Conservation (phyloP, 2,888 invertebrate genomes). For the Spodoptera littoralis region DNA sequence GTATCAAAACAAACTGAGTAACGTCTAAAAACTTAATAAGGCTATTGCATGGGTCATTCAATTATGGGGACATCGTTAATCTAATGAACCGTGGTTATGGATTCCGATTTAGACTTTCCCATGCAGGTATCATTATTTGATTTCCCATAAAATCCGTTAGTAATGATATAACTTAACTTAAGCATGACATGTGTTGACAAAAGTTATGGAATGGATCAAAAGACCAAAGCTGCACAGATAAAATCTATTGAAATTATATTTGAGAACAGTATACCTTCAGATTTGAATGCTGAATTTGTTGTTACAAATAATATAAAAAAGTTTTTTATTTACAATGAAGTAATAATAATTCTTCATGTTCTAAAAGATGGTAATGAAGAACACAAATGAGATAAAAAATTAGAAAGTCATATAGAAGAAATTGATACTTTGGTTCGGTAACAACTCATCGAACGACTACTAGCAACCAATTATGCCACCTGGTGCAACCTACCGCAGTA, state of each 20-base stretch:
- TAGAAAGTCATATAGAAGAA: too few species aligned
- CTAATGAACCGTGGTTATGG: conserved; percentile 79
- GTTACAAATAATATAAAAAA: too few species aligned
- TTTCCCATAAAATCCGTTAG: conserved; percentile 12
- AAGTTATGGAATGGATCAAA: background rate
- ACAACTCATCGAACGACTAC: background rate
- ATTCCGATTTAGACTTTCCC: conserved; percentile 73
- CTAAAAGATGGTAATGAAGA: too few species aligned
- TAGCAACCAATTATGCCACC: conserved; percentile 17
- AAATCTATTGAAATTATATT: too few species aligned
- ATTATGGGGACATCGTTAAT: conserved; percentile 84
- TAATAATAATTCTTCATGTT: too few species aligned
- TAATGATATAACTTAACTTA: conserved; percentile 8
- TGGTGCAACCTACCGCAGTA: conserved; percentile 31
- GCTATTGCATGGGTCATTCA: conserved; percentile 81
- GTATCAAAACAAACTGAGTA: conserved; percentile 13
- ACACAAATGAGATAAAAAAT: too few species aligned
- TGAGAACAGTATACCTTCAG: too few species aligned
- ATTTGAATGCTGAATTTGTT: too few species aligned
- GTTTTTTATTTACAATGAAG: too few species aligned
- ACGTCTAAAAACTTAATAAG: conserved; percentile 70
- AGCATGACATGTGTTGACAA: background rate
- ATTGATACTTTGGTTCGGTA: too few species aligned
- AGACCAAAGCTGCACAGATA: background rate
- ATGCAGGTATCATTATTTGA: conserved; percentile 71